Evolutionary conservation across 2,113 vertebrate species (phyloP), one percentile per base, ranked within the genome.

Genomic region (Phaethon lepturus): DNA sequence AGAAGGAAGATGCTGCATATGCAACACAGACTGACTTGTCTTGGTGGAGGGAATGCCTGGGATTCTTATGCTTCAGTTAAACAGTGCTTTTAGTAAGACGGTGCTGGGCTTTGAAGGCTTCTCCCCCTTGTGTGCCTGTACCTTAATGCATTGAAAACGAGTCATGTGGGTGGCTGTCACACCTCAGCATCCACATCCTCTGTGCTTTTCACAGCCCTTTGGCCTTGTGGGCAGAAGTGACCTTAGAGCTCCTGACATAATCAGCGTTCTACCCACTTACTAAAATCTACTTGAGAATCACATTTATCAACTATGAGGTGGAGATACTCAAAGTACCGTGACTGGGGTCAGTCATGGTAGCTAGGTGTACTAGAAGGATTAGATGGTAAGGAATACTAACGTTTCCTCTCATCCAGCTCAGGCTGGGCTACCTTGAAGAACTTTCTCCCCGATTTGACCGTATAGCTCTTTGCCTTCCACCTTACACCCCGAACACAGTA

Each of bases 401-500:
- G 1, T 25, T 68, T 26, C 68, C 44, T 85, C 64, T 85, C 64
- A 24, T 35, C 42, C 78, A 73, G 20, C 66, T 76, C 50, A 44
- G 80, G 63, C 55, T 40, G 53, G 24, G 49, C 35, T 47, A 16
- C 47, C 47, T 67, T 63, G 59, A 45, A 49, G 38, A 76, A 3
- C 18, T 12, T 42, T 56, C 59, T 55, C 18, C 49, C 15, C 24
- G 53, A 1, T 50, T 31, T 76, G 59, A 45, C 31, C 28, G 5
- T 24, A 4, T 3, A 47, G 9, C 26, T 55, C 33, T 49, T 35
- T 33, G 59, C 33, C 38, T 19, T 52, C 1, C 10, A 6, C 1
- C 20, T 44, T 4, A 10, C 8, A 17, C 13, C 15, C 29, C 3
- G 0, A 8, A 13, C 17, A 1, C 24, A 50, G 47, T 10, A 20